A percentile compares a stretch with the other conserved stretches of the same genome.
These are phyloP conservation scores for Habroteleia sp. DNA, from an alignment of 2,888 invertebrate species.

Conservation along the genomic window DNA sequence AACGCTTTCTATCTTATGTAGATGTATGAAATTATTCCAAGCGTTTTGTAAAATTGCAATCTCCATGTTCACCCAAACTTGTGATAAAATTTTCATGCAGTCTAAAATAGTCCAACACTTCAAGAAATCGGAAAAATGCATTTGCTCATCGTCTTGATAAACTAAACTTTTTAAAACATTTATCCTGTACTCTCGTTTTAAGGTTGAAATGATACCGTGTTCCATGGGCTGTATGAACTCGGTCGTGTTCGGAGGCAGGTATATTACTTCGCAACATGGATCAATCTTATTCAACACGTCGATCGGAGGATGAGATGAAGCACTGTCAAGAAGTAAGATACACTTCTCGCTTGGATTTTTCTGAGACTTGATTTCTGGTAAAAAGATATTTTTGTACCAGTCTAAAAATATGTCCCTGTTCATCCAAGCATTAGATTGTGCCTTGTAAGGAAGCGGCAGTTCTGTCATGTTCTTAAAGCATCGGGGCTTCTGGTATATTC, in stretches of 20 bases:
- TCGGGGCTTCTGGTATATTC: slow-evolving; percentile 69
- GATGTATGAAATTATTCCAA: too few species aligned
- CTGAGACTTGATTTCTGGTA: slow-evolving; percentile 6
- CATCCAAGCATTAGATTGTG: slow-evolving; percentile 42
- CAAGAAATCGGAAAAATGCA: too few species aligned
- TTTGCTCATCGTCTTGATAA: too few species aligned
- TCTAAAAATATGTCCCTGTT: slow-evolving; percentile 13
- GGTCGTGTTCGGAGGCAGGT: not conserved
- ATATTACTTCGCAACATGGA: not conserved
- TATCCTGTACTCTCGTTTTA: not conserved
- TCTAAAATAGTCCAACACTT: too few species aligned
- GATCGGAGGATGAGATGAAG: slow-evolving; percentile 6
- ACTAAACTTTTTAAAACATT: too few species aligned
- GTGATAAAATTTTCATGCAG: too few species aligned
- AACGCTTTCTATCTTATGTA: too few species aligned
- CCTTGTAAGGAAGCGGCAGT: slow-evolving; percentile 21
- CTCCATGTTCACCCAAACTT: too few species aligned
- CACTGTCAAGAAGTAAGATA: slow-evolving; percentile 12
- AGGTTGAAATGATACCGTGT: not conserved
- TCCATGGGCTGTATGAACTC: not conserved
- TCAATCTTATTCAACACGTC: slow-evolving; percentile 5
- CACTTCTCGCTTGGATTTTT: not conserved
- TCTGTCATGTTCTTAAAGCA: slow-evolving; percentile 65
- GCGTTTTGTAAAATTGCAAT: too few species aligned
- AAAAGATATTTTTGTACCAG: slow-evolving; percentile 32